Percentiles rank a stretch among this genome's conserved stretches.
Evolutionary conservation across 2,797 vertebrate genomes (phyloP).

Genomic region (Crenichthys baileyi): DNA sequence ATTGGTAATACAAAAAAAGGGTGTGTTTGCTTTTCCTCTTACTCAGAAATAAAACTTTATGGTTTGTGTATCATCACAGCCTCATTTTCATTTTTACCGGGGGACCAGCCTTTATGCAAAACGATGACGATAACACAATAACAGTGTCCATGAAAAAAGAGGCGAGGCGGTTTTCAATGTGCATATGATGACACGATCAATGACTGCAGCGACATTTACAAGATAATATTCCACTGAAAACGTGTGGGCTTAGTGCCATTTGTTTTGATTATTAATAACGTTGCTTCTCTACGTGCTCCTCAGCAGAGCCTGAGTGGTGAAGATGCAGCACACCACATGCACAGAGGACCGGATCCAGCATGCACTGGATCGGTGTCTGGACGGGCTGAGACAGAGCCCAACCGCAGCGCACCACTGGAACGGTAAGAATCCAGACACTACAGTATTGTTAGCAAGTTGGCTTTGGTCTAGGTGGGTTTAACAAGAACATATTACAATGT

Average conservation of each 20-base stretch:
- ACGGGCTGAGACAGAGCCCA: constrained; percentile 85
- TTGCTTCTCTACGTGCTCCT: constrained; percentile 7
- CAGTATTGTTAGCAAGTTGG: neutral
- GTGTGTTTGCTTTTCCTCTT: constrained; percentile 18
- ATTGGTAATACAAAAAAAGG: constrained; percentile 7
- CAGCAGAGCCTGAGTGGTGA: constrained; percentile 86
- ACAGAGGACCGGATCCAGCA: constrained; percentile 99
- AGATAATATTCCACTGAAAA: constrained; percentile 39
- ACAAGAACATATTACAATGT: neutral
- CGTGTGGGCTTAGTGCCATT: neutral
- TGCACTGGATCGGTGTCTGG: constrained; percentile 91
- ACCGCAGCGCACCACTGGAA: constrained; percentile 85
- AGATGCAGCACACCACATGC: constrained; percentile 97
- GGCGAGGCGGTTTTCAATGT: neutral
- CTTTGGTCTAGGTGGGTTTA: neutral
- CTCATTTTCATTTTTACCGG: constrained; percentile 61
- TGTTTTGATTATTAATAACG: constrained; percentile 6
- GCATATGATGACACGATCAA: neutral
- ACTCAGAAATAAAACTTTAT: constrained; percentile 28
- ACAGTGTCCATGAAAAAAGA: constrained; percentile 28
- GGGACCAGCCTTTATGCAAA: constrained; percentile 68
- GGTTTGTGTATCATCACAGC: constrained; percentile 31
- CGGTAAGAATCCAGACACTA: constrained; percentile 76
- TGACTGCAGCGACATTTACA: neutral
- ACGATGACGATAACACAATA: constrained; percentile 26